These are phyloP conservation scores for Borostomias antarcticus DNA, from an alignment of 2,797 vertebrate species.

Conservation along the genomic window DNA sequence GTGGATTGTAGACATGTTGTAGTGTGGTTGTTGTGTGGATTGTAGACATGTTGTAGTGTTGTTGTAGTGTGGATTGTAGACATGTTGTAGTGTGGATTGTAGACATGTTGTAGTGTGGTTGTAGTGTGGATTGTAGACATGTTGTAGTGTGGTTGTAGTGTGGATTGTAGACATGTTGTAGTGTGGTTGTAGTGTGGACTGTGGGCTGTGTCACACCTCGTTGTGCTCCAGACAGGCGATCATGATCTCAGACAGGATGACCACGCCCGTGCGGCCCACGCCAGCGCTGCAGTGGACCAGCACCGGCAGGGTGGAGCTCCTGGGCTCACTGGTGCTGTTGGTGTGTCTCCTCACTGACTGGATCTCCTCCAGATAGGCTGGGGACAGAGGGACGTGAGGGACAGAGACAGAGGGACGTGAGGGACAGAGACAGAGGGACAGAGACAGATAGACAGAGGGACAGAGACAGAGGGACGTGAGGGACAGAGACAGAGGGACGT, in stretches of 20 bases:
- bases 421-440: too few relatives aligned
- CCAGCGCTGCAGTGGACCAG: constrained; percentile 97
- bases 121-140: too few relatives aligned
- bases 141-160: not conserved
- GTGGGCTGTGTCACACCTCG: constrained; percentile 76
- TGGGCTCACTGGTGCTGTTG: constrained; percentile 89
- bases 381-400: constrained; percentile 6
- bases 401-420: too few relatives aligned
- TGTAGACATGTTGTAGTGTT: too few relatives aligned
- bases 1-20: too few relatives aligned
- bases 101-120: too few relatives aligned
- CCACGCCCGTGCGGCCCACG: constrained; percentile 92
- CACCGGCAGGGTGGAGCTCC: constrained; percentile 83
- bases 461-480: too few relatives aligned
- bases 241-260: constrained; percentile 95
- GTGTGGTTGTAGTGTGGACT: not conserved
- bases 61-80: too few relatives aligned
- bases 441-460: too few relatives aligned
- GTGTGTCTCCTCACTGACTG: constrained; percentile 97
- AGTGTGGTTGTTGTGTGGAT: too few relatives aligned
- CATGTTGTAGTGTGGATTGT: too few relatives aligned
- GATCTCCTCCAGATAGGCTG: constrained; percentile 96
- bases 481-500: too few relatives aligned
- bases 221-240: constrained; percentile 98
- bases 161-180: not conserved